Evolutionary conservation across 1,140 invertebrate species (phyloP), one percentile per base, ranked within the genome.

Genomic region (Hirudo medicinalis): DNA sequence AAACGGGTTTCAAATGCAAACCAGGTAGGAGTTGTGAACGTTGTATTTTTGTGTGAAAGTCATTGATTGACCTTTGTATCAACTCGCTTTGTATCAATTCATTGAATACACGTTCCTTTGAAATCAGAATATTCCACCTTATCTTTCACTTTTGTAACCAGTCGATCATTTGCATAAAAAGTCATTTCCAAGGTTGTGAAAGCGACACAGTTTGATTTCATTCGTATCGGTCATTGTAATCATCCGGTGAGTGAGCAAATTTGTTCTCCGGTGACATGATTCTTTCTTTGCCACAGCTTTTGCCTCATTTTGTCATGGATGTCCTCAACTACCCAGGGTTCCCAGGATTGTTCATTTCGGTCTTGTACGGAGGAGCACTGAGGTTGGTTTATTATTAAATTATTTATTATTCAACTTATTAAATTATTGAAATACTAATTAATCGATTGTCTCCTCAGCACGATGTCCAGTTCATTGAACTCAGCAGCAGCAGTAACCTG

Each of bases 401-500:
- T 29, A 32, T 32, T 20, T 22, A n/a, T 27, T 69, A 13, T 29
- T 40, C 19, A 36, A 22, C 36, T 20, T 36, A 29, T 69, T 40
- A 2, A 69, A 29, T 20, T 36, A 29, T 69, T 40, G 15, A 69
- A 29, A 27, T 27, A 27, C 36, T 40, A 6, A 69, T 6, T 15
- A 27, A 69, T 27, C 3, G 20, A 15, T 11, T 29, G 11, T 36
- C 2, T 13, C 27, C 11, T n/a, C 70, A 80, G 75, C 36, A 78
- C 79, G 2, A 77, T 80, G 74, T 80, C 79, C 3, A 92, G 90
- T 0, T 91, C 89, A 78, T 82, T 92, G 2, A 93, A 92, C 77
- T 91, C 90, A 0, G 76, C 92, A 63, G 87, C 91, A 0, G 91
- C 91, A 0, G 90, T 92, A 0, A 89, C 89, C 9, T 92, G 90